These are phyloP conservation scores for Neoscelio sp. DNA, from an alignment of 2,888 invertebrate genomes.

Conservation along the genomic window DNA sequence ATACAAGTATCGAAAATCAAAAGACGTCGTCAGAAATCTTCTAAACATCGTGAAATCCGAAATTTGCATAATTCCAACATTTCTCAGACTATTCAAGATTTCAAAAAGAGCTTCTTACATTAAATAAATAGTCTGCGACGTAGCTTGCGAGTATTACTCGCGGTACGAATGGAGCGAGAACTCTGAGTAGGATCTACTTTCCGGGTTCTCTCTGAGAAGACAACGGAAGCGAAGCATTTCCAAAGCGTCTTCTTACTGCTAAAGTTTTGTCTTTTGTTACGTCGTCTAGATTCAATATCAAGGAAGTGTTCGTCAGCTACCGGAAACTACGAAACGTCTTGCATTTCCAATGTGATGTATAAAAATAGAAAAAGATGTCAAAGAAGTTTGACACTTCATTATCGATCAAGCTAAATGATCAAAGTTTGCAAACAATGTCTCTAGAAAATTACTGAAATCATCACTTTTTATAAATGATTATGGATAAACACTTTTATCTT, in stretches of 20 bases:
- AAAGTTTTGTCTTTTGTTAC: constrained; percentile 61
- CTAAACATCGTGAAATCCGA: constrained; percentile 8
- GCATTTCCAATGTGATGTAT: constrained; percentile 22
- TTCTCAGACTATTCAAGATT: constrained; percentile 9
- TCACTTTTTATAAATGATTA: too few relatives aligned
- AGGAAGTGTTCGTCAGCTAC: constrained; percentile 45
- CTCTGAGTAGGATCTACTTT: constrained; percentile 41
- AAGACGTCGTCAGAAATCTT: background rate
- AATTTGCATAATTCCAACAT: constrained; percentile 22
- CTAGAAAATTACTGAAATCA: too few relatives aligned
- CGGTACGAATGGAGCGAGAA: constrained; percentile 32
- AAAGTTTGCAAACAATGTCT: constrained; percentile 2
- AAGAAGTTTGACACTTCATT: constrained; percentile 43
- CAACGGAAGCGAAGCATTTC: constrained; percentile 49
- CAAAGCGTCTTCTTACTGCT: constrained; percentile 51
- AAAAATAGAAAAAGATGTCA: constrained; percentile 18
- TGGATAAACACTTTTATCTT: too few relatives aligned
- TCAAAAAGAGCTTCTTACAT: constrained; percentile 26
- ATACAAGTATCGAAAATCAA: too few relatives aligned
- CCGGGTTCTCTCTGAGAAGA: constrained; percentile 39
- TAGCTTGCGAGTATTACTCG: constrained; percentile 24
- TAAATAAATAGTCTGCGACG: constrained; percentile 39
- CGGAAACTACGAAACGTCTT: constrained; percentile 43
- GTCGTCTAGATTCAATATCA: constrained; percentile 53
- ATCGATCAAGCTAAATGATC: constrained; percentile 16